Base-by-base conservation (phyloP, 2,888 invertebrate genomes). In the Sipunculus nudus region DNA sequence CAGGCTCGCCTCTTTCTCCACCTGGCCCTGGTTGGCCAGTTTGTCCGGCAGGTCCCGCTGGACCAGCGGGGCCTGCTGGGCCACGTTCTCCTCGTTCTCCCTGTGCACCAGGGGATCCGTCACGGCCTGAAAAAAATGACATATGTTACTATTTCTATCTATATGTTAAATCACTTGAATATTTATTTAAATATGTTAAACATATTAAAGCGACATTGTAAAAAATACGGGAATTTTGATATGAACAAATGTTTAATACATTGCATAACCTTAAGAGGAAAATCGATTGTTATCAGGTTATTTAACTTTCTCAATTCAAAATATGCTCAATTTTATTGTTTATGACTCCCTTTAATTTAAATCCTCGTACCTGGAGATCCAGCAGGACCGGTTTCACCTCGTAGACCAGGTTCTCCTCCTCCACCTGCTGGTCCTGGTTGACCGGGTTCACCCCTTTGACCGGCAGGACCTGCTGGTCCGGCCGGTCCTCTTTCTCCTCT, bases 331-430 rank as follows among this genome's bases (percentile, higher is more conserved):
- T n/a, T n/a, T n/a, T n/a, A n/a, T n/a, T n/a, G n/a, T n/a, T n/a
- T n/a, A n/a, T n/a, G n/a, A n/a, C n/a, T n/a, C n/a, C n/a, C n/a
- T n/a, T n/a, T n/a, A 6, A 47, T 21, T 21, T 43, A 21, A 21
- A 13, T 43, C 39, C 26, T 29, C 19, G 29, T 13, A 21, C 66
- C 66, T 32, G 31, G 13, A 35, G 48, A 47, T 47, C 67, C 67
- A 16, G 48, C n/a, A 5, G 38, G 25, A 31, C 66, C 65, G 16
- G 32, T 28, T 25, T 43, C 28, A 21, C 63, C 77, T 61, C 84
- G 84, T 25, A 74, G 66, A 16, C 86, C 86, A 35, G 80, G 68
- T 70, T 80, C 79, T 23, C 86, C 86, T 47, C 77, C 68, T 35
- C 80, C 50, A 53, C 86, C 85, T 32, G 81, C 74, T 55, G 68